Conservation (phyloP, 2,113 vertebrate genomes). For the Salminus brasiliensis region DNA sequence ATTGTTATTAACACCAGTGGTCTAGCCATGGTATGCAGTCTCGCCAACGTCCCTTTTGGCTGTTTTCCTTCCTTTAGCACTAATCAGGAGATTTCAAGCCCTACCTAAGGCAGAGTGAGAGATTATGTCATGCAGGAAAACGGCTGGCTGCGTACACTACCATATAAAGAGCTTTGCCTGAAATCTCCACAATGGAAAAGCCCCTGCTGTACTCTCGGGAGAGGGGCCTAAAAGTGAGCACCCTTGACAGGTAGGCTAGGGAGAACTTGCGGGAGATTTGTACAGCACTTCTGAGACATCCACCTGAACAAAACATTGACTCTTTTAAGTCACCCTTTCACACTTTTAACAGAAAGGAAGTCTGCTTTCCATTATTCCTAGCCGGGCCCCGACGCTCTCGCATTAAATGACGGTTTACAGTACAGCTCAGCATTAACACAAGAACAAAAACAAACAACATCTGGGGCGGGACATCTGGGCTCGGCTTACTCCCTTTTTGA, state of each 20-base stretch:
- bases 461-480: not conserved
- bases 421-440: not conserved
- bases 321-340: not conserved
- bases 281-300: not conserved
- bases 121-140: slow-evolving; percentile 57
- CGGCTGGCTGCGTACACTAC: slow-evolving; percentile 20
- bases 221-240: not conserved
- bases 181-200: slow-evolving; percentile 20
- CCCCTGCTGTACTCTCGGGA: not conserved
- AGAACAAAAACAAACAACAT: not conserved
- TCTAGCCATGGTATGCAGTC: not conserved
- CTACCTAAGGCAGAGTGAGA: slow-evolving; percentile 20
- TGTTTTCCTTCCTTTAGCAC: slow-evolving; percentile 28
- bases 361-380: not conserved
- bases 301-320: not conserved
- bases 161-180: slow-evolving; percentile 43
- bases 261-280: not conserved
- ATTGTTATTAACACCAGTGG: not conserved
- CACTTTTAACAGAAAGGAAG: not conserved
- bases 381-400: not conserved
- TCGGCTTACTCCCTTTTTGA: slow-evolving; percentile 15
- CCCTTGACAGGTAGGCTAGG: slow-evolving; percentile 20
- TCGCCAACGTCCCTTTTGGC: not conserved
- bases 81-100: slow-evolving; percentile 28
- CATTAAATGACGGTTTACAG: not conserved